Evolutionary conservation across 2,888 invertebrate species (phyloP).

Genomic region (Ecliptopera silaceata): DNA sequence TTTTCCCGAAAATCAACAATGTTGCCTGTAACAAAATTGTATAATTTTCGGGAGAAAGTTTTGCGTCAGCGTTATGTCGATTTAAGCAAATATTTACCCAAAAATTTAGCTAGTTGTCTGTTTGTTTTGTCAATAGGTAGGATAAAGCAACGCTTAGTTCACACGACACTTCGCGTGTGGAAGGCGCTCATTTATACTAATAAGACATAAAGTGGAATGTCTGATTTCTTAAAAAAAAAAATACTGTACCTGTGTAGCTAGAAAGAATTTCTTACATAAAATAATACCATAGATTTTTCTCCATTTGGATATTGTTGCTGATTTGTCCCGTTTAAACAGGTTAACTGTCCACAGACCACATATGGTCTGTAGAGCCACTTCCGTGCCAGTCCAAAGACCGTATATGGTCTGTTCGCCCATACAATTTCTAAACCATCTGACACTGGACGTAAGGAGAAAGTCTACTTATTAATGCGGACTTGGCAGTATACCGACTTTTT

Average conservation of each 20-base stretch:
- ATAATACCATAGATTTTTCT: conserved; percentile 42
- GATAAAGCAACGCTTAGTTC: conserved; percentile 40
- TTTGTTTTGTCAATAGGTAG: conserved; percentile 62
- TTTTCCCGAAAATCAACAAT: conserved; percentile 28
- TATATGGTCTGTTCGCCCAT: too few relatives aligned
- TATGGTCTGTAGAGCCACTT: too few relatives aligned
- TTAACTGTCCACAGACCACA: too few relatives aligned
- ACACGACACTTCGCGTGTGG: conserved; percentile 38
- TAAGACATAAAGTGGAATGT: conserved; percentile 77
- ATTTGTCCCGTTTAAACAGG: conserved; percentile 40
- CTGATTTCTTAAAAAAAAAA: conserved; percentile 55
- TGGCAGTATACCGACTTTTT: too few relatives aligned
- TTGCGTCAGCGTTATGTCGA: conserved; percentile 46
- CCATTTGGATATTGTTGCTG: conserved; percentile 69
- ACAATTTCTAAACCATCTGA: too few relatives aligned
- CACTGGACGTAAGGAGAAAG: too few relatives aligned
- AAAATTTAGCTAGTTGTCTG: conserved; percentile 73
- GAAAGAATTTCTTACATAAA: conserved; percentile 70
- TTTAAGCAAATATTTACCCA: conserved; percentile 76
- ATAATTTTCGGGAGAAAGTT: conserved; percentile 30
- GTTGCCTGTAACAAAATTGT: conserved; percentile 39
- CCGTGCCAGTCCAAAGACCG: too few relatives aligned
- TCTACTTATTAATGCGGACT: too few relatives aligned
- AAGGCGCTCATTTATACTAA: conserved; percentile 47
- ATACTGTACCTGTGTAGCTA: conserved; percentile 80